Conservation (phyloP, 2,888 invertebrate species). For the Automeris io region DNA sequence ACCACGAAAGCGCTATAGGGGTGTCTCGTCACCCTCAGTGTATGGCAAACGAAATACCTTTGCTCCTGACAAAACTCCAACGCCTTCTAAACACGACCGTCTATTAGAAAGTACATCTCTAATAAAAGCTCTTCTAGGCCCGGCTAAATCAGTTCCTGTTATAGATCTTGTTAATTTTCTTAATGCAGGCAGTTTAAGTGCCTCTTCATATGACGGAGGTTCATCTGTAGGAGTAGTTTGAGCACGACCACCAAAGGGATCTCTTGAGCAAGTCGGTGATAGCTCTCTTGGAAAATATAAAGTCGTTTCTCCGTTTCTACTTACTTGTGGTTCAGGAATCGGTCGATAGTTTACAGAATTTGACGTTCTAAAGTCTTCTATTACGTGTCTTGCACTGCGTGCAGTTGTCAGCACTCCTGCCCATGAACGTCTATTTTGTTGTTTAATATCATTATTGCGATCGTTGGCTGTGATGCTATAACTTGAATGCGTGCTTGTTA, state of each 20-base stretch:
- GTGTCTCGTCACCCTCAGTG: conserved; percentile 63
- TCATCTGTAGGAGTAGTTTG: conserved; percentile 75
- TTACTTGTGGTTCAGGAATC: conserved; percentile 46
- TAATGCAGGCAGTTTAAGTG: conserved; percentile 77
- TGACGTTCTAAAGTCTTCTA: conserved; percentile 56
- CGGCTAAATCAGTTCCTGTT: conserved; percentile 75
- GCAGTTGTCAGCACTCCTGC: conserved; percentile 58
- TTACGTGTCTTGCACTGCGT: conserved; percentile 59
- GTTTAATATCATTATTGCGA: conserved; percentile 50
- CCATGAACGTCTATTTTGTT: conserved; percentile 64
- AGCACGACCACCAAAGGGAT: conserved; percentile 78
- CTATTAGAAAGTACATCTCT: conserved; percentile 67
- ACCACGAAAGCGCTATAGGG: conserved; percentile 54
- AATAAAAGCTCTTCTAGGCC: conserved; percentile 67
- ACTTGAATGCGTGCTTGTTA: conserved; percentile 60
- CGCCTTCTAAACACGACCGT: conserved; percentile 66
- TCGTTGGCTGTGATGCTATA: conserved; percentile 48
- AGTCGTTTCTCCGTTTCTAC: conserved; percentile 42
- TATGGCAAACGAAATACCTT: conserved; percentile 61
- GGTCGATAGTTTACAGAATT: conserved; percentile 49
- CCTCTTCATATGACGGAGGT: conserved; percentile 81
- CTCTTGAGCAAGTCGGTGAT: conserved; percentile 74
- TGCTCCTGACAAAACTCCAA: conserved; percentile 60
- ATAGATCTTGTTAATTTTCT: conserved; percentile 77
- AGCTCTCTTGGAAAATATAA: conserved; percentile 61